Evolutionary conservation across 2,888 invertebrate species (phyloP), one percentile per base, ranked within the genome.

Genomic region (Drosophila heteroneura): DNA sequence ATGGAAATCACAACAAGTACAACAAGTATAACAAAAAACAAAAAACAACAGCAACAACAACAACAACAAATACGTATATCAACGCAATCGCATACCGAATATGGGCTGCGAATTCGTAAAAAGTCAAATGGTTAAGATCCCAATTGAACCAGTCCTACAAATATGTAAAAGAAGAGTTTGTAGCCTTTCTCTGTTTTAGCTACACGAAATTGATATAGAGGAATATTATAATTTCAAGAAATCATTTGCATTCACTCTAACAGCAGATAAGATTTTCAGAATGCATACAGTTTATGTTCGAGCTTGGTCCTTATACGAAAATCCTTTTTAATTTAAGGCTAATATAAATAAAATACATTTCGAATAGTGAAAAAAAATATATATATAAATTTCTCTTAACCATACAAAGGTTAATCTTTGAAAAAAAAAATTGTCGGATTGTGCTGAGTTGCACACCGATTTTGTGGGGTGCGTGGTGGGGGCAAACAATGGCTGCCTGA

Each of bases 401-500:
- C 22, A 30, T 30, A 6, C 12, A n/a, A 14, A n/a, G 35, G 54
- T 69, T 52, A 61, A 35, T 33, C 5, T 19, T 7, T 47, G 28
- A 26, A 54, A 28, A 51, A 51, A 30, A 30, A 39, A 41, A 32
- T 14, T 2, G 32, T 12, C 12, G 26, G 41, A 49, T 64, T 39
- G 63, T 64, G 56, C 77, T 81, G 76, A 81, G 70, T 35, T 67
- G 53, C 54, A 58, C 44, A 53, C 7, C 32, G 52, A 51, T 30
- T 54, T 19, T 70, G 57, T 74, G 79, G 72, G 70, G 65, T 71
- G 85, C 69, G 74, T 74, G 76, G 71, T 66, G 85, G 73, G 79
- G 79, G 82, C 70, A 79, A 85, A 85, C 90, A 90, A 90, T 90
- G 90, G 85, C 90, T 73, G 85, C 69, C 72, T 56, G 77, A 76